These are phyloP conservation scores for Hydractinia echinata DNA, from an alignment of 30 jellyfish, hydroid and myxozoan genomes.

Conservation along the genomic window DNA sequence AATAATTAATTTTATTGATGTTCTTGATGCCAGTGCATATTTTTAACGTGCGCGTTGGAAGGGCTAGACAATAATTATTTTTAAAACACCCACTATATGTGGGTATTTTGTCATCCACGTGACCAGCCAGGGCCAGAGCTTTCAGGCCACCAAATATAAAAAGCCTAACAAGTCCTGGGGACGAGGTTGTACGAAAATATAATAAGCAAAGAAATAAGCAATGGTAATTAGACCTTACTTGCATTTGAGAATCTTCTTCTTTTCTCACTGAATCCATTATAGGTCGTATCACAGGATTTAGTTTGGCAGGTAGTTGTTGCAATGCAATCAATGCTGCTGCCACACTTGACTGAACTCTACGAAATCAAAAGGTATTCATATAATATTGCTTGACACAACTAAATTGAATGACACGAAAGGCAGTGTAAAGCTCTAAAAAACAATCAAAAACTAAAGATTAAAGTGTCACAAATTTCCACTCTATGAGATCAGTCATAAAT, in stretches of 20 bases:
- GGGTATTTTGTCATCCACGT: too few species aligned
- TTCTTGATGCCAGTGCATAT: too few species aligned
- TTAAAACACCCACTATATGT: too few species aligned
- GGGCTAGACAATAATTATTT: too few species aligned
- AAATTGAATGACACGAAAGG: background rate
- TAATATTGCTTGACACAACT: background rate
- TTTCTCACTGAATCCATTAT: slow-evolving; percentile 85
- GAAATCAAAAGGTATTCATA: background rate
- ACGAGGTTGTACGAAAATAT: too few species aligned
- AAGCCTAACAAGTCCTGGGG: too few species aligned
- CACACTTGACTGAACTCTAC: slow-evolving; percentile 78
- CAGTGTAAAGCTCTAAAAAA: background rate
- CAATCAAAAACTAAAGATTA: background rate
- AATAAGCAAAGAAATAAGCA: background rate
- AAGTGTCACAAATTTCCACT: too few species aligned
- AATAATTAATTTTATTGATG: too few species aligned
- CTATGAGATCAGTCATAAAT: too few species aligned
- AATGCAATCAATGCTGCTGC: slow-evolving; percentile 79
- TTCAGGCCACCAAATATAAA: too few species aligned
- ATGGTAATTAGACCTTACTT: slow-evolving; percentile 36
- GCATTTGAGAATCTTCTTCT: slow-evolving; percentile 66
- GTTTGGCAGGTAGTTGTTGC: slow-evolving; percentile 51
- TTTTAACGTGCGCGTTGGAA: too few species aligned
- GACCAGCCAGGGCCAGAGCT: too few species aligned
- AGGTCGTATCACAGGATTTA: slow-evolving; percentile 91